These are phyloP conservation scores for Orycteropus afer DNA, from an alignment of 2,113 vertebrate species.

Conservation along the genomic window DNA sequence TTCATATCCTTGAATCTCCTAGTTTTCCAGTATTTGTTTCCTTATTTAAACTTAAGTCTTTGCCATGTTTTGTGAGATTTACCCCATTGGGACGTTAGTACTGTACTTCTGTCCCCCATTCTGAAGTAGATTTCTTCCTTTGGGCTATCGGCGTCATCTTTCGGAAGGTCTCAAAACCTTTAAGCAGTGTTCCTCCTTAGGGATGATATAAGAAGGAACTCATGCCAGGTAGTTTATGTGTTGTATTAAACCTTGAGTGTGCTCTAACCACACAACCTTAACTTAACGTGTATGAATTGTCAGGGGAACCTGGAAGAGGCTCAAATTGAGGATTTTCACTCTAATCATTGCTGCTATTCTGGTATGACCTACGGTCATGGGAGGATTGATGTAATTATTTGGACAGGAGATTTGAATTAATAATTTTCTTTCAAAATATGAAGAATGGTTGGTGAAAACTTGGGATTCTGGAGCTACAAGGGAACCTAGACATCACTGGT, in stretches of 20 bases:
- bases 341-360: slow-evolving; percentile 51
- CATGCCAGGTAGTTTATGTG: slow-evolving; percentile 41
- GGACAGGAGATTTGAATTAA: slow-evolving; percentile 40
- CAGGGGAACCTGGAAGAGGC: neutral
- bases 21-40: neutral
- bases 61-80: neutral
- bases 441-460: neutral
- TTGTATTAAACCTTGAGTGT: neutral
- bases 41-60: neutral
- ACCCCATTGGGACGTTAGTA: neutral
- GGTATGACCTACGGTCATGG: neutral
- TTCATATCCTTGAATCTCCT: fast-evolving
- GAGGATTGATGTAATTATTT: slow-evolving; percentile 9
- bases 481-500: neutral
- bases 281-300: slow-evolving; percentile 34
- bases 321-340: slow-evolving; percentile 62
- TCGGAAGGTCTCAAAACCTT: slow-evolving; percentile 31
- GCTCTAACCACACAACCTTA: neutral
- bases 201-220: neutral
- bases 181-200: neutral
- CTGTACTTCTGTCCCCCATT: neutral
- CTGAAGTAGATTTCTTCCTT: neutral
- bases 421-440: slow-evolving; percentile 36
- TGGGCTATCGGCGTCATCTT: neutral
- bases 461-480: neutral